phyloP scores from a whole-genome alignment of 2,888 invertebrate genomes.

The Agrotis segetum region DNA sequence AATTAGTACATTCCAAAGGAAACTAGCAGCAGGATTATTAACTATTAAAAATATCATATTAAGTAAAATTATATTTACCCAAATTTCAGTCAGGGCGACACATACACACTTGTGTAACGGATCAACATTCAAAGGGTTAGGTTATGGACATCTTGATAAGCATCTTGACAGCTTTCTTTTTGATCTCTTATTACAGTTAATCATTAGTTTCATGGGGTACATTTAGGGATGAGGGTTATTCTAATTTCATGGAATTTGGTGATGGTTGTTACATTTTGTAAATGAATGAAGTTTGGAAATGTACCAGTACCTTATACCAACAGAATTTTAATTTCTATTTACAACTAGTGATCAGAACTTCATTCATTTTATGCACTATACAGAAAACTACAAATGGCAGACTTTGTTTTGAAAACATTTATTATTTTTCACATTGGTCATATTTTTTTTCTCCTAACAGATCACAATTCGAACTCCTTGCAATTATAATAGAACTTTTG shows the following conservation, averaged over 20 bases:
- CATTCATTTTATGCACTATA: conserved; percentile 73
- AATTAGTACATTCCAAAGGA: conserved; percentile 89
- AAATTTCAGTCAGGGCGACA: conserved; percentile 88
- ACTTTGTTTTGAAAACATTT: conserved; percentile 87
- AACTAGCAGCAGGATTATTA: conserved; percentile 85
- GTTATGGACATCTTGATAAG: conserved; percentile 84
- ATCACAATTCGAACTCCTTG: conserved; percentile 83
- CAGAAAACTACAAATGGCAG: conserved; percentile 74
- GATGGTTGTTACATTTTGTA: conserved; percentile 60
- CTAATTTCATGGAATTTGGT: conserved; percentile 58
- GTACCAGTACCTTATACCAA: conserved; percentile 23
- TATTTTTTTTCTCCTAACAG: conserved; percentile 78
- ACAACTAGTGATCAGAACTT: conserved; percentile 51
- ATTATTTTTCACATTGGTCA: conserved; percentile 90
- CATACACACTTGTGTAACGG: conserved; percentile 86
- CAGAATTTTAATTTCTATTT: conserved; percentile 9
- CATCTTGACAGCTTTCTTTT: conserved; percentile 91
- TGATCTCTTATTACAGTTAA: conserved; percentile 67
- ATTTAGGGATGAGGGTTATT: conserved; percentile 64
- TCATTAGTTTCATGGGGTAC: conserved; percentile 64
- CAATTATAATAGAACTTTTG: conserved; percentile 71
- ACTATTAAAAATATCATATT: conserved; percentile 83
- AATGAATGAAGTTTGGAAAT: conserved; percentile 68
- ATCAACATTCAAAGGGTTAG: conserved; percentile 81
- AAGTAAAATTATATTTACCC: conserved; percentile 90